These are phyloP conservation scores for Sinhomidia bicolor DNA, from an alignment of 2,888 invertebrate genomes.

Conservation along the genomic window DNA sequence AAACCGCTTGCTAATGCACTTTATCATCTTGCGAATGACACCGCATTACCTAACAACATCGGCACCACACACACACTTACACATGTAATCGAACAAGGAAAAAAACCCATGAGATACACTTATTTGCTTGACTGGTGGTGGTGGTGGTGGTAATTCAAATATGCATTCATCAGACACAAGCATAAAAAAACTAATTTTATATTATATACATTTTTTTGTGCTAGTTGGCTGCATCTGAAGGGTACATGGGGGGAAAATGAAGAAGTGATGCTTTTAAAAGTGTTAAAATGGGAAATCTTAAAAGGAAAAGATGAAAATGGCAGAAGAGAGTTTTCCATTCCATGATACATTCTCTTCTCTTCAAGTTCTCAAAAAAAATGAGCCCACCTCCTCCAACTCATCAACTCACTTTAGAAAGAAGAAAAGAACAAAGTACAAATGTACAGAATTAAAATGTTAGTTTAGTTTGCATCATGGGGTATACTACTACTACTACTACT, in stretches of 20 bases:
- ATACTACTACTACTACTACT: too few species aligned
- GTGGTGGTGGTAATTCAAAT: neutral
- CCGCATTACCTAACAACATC: slow-evolving; percentile 62
- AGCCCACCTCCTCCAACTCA: slow-evolving; percentile 44
- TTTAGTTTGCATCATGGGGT: neutral
- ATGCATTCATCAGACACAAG: neutral
- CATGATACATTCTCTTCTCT: too few species aligned
- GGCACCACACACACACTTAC: slow-evolving; percentile 47
- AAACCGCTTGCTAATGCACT: slow-evolving; percentile 66
- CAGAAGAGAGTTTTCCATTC: too few species aligned
- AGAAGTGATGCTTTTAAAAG: slow-evolving; percentile 71
- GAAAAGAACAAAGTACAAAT: slow-evolving; percentile 12
- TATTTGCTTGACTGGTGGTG: neutral
- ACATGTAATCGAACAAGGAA: neutral
- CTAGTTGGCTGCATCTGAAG: slow-evolving; percentile 35
- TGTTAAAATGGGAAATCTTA: slow-evolving; percentile 63
- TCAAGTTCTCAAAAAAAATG: too few species aligned
- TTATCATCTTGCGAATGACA: slow-evolving; percentile 71
- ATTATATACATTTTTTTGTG: neutral
- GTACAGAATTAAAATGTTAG: neutral
- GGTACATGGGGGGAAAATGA: slow-evolving; percentile 55
- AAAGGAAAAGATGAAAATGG: too few species aligned
- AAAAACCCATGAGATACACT: slow-evolving; percentile 17
- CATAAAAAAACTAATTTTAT: neutral
- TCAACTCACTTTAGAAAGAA: too few species aligned